Conservation (phyloP, 1,140 invertebrate species). For the Drosophila jambulina region DNA sequence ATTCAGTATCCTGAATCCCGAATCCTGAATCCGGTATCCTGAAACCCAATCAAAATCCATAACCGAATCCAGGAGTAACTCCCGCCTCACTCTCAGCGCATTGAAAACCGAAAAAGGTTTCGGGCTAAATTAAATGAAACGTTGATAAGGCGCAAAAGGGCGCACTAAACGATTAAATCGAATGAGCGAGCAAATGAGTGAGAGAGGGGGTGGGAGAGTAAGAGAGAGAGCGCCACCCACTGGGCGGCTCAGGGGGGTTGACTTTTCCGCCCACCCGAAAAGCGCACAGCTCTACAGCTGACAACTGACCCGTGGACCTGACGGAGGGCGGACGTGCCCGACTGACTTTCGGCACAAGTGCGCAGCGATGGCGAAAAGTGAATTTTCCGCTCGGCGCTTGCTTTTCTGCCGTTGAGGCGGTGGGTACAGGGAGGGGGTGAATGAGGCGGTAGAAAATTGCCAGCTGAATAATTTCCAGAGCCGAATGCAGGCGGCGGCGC, state of each 20-base stretch:
- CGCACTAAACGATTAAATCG: constrained; percentile 82
- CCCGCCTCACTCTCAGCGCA: constrained; percentile 12
- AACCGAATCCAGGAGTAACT: constrained; percentile 17
- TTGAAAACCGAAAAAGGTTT: constrained; percentile 60
- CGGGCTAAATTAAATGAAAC: constrained; percentile 78
- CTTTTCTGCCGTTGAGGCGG: constrained; percentile 49
- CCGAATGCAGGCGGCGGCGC: constrained; percentile 9
- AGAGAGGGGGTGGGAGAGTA: constrained; percentile 22
- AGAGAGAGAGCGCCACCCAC: constrained; percentile 55
- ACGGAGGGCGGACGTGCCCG: constrained; percentile 70
- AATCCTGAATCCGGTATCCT: constrained; percentile 31
- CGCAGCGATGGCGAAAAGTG: constrained; percentile 82
- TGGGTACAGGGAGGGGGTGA: neutral
- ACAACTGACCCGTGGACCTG: constrained; percentile 39
- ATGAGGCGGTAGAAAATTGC: constrained; percentile 42
- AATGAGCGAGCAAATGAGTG: constrained; percentile 80
- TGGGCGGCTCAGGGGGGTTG: constrained; percentile 6
- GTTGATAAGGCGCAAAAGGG: constrained; percentile 82
- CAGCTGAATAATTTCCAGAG: constrained; percentile 67
- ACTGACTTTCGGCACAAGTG: constrained; percentile 82
- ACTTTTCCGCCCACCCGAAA: constrained; percentile 6
- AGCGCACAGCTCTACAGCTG: neutral
- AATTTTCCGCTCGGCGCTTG: constrained; percentile 78
- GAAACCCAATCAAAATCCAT: constrained; percentile 39
- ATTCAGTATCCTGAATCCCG: too few relatives aligned